Conservation (phyloP, 2,113 vertebrate species). For the Leucoraja erinaceus region DNA sequence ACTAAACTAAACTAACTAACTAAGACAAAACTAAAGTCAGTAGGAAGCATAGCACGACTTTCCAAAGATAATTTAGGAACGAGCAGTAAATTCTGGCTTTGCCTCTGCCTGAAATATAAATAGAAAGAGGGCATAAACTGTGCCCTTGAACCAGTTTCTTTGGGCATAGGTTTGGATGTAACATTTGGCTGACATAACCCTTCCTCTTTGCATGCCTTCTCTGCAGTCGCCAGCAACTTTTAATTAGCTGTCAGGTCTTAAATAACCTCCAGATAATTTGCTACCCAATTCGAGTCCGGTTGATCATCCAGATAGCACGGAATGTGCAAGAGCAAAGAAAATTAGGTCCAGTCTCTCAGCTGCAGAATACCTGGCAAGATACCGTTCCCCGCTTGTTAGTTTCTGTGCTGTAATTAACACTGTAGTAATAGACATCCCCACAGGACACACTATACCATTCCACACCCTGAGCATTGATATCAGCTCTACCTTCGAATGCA, state of each 20-base stretch:
- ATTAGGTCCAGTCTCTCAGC: background rate
- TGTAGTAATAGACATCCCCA: background rate
- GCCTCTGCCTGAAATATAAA: too few relatives aligned
- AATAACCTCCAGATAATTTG: conserved; percentile 7
- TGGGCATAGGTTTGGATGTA: background rate
- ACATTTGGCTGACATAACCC: background rate
- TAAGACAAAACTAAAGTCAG: too few relatives aligned
- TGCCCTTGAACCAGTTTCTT: background rate
- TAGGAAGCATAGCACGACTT: too few relatives aligned
- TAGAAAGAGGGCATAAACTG: background rate
- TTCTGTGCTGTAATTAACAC: conserved; percentile 21
- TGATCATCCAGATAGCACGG: background rate
- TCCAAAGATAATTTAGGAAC: too few relatives aligned
- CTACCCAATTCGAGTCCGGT: background rate
- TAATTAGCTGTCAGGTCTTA: conserved; percentile 8
- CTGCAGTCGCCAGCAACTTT: background rate
- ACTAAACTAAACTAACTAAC: too few relatives aligned
- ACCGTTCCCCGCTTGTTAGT: background rate
- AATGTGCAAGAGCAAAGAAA: background rate
- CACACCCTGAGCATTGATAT: background rate
- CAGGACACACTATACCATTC: background rate
- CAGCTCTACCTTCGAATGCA: background rate
- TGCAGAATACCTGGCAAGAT: background rate
- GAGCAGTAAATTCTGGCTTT: too few relatives aligned
- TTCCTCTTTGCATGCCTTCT: background rate